Evolutionary conservation across 2,797 vertebrate species (phyloP), one percentile per base, ranked within the genome.

Genomic region (Brachyrhaphis roseni): DNA sequence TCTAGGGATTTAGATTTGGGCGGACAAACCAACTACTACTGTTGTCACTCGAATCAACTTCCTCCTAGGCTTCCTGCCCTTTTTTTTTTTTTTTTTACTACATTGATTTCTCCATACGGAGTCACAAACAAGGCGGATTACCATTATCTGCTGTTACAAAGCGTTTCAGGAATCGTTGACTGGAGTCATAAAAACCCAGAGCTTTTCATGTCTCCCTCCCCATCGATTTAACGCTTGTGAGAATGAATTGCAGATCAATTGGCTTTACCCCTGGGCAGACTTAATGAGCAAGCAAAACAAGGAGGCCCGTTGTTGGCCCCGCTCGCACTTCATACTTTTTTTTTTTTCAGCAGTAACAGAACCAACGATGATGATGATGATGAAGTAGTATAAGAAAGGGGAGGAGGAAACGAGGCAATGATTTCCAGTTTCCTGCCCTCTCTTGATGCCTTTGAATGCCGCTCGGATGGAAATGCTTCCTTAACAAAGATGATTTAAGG

Each of bases 231-330:
- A 91, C 89, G 90, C 93, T 95, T 88, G 91, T 91, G 94, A 95
- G 93, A 96, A 96, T 95, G 94, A 96, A 96, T 95, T 94, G 94
- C 94, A 94, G 96, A 96, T 96, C 95, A 96, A 95, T 95, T 90
- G 95, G 93, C 93, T 95, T 74, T 94, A 95, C 94, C 94, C 93
- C 91, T 76, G 92, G 95, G 93, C 93, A 91, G 94, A 95, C 92
- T 94, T 95, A 96, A 96, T 95, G 93, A 96, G 94, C 89, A 91
- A 79, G 86, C 89, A 89, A 93, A 94, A 94, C 93, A 87, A 83
- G 72, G 28, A 59, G 82, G 83, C 90, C 89, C 78, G 91, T 90
- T 94, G 94, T 95, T 95, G 94, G 93, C 88, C 64, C n/a, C 71
- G 77, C 55, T 83, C 43, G 59, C 77, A 57, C 84, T 55, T 85